A percentile compares a stretch with the other conserved stretches of the same genome.
These are phyloP conservation scores for Drosophila willistoni DNA, from an alignment of 1,140 invertebrate genomes.

Conservation along the genomic window DNA sequence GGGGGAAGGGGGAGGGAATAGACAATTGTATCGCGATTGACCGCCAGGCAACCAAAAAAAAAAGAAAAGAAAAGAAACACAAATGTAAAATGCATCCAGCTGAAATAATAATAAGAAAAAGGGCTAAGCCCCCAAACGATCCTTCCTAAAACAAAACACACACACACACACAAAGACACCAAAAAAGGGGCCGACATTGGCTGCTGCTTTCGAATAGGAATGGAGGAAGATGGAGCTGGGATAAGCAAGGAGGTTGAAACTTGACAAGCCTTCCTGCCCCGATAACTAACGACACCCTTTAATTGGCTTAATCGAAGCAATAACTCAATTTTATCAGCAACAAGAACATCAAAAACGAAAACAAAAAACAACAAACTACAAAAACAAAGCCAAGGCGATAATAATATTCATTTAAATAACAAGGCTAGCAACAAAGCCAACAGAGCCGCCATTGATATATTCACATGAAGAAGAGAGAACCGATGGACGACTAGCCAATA, in stretches of 20 bases:
- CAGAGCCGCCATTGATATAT: too few relatives aligned
- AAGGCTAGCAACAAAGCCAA: conserved; percentile 1
- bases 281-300: conserved; percentile 61
- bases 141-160: background rate
- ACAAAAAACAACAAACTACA: background rate
- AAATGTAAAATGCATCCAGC: conserved; percentile 41
- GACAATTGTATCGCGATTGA: conserved; percentile 78
- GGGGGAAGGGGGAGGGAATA: conserved; percentile 14
- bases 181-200: conserved; percentile 14
- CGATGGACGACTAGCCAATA: background rate
- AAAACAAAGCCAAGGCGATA: conserved; percentile 32
- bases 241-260: conserved; percentile 19
- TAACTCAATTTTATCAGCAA: conserved; percentile 76
- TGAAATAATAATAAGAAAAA: conserved; percentile 50
- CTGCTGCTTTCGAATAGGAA: background rate
- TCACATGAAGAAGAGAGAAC: too few relatives aligned
- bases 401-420: conserved; percentile 47
- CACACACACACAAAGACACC: background rate
- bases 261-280: conserved; percentile 2
- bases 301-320: conserved; percentile 74
- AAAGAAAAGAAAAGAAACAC: conserved; percentile 31
- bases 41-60: conserved; percentile 53
- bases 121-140: conserved; percentile 13
- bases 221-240: background rate
- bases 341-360: conserved; percentile 23